phyloP scores from a whole-genome alignment of 2,113 vertebrate genomes.

The Orcinus orca region DNA sequence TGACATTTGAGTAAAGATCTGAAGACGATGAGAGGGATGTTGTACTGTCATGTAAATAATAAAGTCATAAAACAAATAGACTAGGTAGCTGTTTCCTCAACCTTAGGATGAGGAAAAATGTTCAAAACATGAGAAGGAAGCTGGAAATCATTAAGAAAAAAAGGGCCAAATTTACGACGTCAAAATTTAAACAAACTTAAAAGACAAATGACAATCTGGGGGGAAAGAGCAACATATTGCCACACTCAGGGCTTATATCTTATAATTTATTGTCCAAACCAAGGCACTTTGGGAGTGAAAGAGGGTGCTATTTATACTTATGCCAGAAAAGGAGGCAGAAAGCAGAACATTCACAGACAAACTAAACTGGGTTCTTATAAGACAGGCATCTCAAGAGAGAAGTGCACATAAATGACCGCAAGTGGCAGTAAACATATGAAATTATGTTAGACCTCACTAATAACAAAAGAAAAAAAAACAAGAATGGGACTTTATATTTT shows the following conservation, averaged over 20 bases:
- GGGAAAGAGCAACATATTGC: neutral
- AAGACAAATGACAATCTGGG: neutral
- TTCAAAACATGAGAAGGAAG: neutral
- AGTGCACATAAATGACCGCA: neutral
- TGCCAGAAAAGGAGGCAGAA: neutral
- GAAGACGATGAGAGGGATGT: neutral
- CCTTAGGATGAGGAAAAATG: neutral
- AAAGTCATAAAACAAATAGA: neutral
- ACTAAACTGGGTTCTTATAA: neutral
- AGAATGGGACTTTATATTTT: neutral
- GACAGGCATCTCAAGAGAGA: neutral
- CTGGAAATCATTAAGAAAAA: neutral
- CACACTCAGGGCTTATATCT: neutral
- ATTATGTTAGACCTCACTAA: neutral
- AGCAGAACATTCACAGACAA: neutral
- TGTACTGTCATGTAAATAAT: neutral
- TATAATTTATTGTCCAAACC: neutral
- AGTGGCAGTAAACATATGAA: neutral
- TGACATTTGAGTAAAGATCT: neutral
- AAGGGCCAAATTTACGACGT: neutral
- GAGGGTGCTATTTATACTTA: neutral
- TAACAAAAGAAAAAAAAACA: neutral
- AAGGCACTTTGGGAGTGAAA: neutral
- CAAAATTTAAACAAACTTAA: constrained; percentile 22
- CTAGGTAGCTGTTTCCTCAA: neutral